Evolutionary conservation across 2,797 vertebrate species (phyloP).

Genomic region (Manis javanica): DNA sequence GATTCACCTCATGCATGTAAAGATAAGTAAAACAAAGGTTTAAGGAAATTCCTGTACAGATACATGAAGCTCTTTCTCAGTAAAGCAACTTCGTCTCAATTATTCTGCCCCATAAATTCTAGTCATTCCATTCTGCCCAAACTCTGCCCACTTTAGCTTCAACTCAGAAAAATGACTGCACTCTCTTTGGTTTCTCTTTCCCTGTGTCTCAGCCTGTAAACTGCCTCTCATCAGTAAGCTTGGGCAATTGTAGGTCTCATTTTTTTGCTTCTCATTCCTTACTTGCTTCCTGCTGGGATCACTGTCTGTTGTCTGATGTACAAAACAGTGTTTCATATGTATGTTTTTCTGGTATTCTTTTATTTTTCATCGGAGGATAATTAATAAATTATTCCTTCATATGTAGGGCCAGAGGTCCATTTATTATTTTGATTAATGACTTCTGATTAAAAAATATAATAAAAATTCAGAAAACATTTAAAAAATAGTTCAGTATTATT

Average conservation of each 20-base stretch:
- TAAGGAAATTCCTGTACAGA: neutral
- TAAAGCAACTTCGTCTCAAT: neutral
- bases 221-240: neutral
- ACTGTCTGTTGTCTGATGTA: neutral
- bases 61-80: neutral
- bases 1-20: neutral
- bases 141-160: neutral
- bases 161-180: neutral
- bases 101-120: neutral
- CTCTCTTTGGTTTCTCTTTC: neutral
- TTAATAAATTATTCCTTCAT: neutral
- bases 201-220: neutral
- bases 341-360: neutral
- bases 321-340: neutral
- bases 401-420: neutral
- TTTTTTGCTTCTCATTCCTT: neutral
- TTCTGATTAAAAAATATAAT: neutral
- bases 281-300: neutral
- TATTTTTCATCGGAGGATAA: neutral
- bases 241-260: neutral
- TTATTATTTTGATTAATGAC: conserved; percentile 12
- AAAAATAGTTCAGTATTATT: neutral
- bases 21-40: neutral
- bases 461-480: neutral
- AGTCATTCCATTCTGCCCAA: neutral